phyloP scores from a whole-genome alignment of 2,797 vertebrate genomes.

The Falco concolor region DNA sequence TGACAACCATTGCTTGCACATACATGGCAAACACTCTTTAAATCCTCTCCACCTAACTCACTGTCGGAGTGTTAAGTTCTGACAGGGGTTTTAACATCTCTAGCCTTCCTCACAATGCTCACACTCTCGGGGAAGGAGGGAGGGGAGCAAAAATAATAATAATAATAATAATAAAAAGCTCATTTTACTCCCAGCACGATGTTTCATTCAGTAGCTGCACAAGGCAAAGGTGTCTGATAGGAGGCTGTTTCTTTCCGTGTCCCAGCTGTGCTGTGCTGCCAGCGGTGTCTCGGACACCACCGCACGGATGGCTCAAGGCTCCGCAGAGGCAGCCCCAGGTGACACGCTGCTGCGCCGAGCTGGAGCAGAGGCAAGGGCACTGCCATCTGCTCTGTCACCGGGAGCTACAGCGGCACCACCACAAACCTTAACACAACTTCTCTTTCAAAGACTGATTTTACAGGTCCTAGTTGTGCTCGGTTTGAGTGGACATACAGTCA shows the following conservation, averaged over 20 bases:
- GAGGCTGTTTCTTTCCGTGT: neutral
- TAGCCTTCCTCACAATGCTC: neutral
- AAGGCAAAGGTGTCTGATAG: neutral
- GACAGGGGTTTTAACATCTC: neutral
- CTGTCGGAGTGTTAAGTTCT: neutral
- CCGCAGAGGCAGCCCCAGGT: neutral
- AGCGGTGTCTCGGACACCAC: neutral
- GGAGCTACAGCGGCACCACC: neutral
- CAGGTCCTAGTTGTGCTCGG: neutral
- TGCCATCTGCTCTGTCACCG: neutral
- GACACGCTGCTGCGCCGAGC: neutral
- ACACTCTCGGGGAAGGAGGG: too few relatives aligned
- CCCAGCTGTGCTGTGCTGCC: neutral
- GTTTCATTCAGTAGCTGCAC: neutral
- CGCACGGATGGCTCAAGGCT: neutral
- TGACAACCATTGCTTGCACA: neutral
- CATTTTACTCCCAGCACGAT: accelerated
- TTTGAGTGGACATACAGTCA: neutral
- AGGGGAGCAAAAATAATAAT: too few relatives aligned
- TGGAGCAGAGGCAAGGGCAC: neutral
- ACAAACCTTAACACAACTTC: neutral
- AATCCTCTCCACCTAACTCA: neutral
- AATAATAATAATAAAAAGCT: too few relatives aligned
- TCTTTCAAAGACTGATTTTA: neutral
- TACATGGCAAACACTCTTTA: neutral